Conservation (phyloP, 2,888 invertebrate genomes). For the Coremacera marginata region DNA sequence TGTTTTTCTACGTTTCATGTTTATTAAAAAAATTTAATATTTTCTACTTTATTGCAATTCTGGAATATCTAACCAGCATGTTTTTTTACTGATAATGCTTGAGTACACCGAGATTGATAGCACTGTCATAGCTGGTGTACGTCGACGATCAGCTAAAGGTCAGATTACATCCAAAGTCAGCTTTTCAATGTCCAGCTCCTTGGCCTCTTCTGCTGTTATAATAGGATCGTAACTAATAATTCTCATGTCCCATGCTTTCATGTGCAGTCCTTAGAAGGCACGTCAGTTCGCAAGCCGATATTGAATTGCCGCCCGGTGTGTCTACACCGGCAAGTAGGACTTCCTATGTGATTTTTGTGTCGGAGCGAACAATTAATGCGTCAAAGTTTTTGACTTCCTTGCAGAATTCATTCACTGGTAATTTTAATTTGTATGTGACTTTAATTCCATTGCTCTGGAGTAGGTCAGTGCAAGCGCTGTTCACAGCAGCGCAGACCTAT, state of each 20-base stretch:
- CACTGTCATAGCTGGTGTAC: constrained; percentile 66
- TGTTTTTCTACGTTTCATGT: too few relatives aligned
- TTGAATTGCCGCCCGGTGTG: constrained; percentile 96
- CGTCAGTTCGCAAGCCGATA: constrained; percentile 97
- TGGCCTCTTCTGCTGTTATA: constrained; percentile 82
- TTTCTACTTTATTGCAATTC: background rate
- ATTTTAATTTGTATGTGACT: too few relatives aligned
- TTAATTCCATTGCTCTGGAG: too few relatives aligned
- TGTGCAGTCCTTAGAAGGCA: constrained; percentile 89
- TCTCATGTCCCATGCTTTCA: constrained; percentile 97
- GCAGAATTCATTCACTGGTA: too few relatives aligned
- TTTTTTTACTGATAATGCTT: constrained; percentile 71
- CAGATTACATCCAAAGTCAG: constrained; percentile 88
- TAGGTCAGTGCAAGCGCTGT: too few relatives aligned
- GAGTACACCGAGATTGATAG: constrained; percentile 69
- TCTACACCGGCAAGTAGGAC: constrained; percentile 93
- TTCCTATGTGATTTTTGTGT: constrained; percentile 92
- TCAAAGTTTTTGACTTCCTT: constrained; percentile 81
- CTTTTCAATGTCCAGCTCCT: constrained; percentile 82
- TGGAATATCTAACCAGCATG: background rate
- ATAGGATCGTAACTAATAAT: constrained; percentile 97
- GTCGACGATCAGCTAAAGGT: constrained; percentile 81
- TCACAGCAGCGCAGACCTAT: too few relatives aligned
- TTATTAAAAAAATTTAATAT: background rate
- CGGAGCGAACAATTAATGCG: constrained; percentile 92